A percentile compares a stretch with the other conserved stretches of the same genome.
Conservation (phyloP, 2,888 invertebrate genomes). For the Lysandra coridon region DNA sequence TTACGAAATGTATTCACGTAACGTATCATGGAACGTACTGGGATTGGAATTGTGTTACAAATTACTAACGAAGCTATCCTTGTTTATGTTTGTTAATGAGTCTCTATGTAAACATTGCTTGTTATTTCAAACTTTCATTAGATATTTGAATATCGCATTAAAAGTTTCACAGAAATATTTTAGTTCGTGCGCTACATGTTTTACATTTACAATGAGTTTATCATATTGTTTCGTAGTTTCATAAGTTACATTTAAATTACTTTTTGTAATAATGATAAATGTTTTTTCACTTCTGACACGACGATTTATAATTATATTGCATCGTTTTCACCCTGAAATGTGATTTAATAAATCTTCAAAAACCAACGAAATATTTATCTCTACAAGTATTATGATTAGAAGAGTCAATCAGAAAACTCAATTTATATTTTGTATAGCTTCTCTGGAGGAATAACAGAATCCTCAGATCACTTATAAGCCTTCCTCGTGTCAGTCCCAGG, state of each 20-base stretch:
- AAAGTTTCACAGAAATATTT: neutral
- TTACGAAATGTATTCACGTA: slow-evolving; percentile 9
- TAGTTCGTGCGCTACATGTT: neutral
- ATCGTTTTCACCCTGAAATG: neutral
- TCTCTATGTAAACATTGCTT: neutral
- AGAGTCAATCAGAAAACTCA: neutral
- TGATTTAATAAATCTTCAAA: neutral
- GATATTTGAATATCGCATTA: neutral
- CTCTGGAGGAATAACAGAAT: neutral
- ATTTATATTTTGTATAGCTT: neutral
- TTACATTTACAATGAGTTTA: neutral
- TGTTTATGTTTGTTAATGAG: slow-evolving; percentile 16
- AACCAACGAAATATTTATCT: neutral
- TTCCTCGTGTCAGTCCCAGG: neutral
- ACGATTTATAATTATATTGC: too few relatives aligned
- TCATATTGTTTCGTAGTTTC: neutral
- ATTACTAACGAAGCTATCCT: slow-evolving; percentile 9
- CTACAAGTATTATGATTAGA: neutral
- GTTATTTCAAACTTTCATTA: neutral
- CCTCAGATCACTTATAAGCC: neutral
- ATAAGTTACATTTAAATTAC: neutral
- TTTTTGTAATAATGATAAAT: neutral
- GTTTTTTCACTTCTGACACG: too few relatives aligned
- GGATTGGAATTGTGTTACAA: slow-evolving; percentile 20
- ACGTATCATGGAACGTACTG: neutral